Base-by-base conservation (phyloP, 2,113 vertebrate species). In the Synchiropus splendidus region DNA sequence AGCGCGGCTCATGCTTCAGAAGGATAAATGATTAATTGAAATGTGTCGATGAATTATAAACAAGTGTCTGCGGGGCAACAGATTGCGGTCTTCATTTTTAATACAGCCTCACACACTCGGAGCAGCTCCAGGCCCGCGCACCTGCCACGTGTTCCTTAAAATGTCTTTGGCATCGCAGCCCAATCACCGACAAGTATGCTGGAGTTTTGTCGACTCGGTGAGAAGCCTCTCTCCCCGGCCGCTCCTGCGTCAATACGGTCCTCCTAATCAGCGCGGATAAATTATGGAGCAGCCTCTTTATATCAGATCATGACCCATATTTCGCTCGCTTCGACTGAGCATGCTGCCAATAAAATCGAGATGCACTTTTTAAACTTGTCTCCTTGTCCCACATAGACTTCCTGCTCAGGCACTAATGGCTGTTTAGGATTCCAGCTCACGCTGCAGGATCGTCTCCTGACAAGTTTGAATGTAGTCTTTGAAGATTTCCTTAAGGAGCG, bases 31-130 rank as follows among this genome's bases (percentile, higher is more conserved):
- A 80, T 83, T 73, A 59, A 81, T 69, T 78, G 58, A 57, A 77
- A 78, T 61, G 71, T 79, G 71, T 38, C 18, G 13, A 76, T 81
- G 61, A 80, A 81, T 82, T 77, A 80, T 84, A 62, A 74, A 77
- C 16, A 48, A 50, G 13, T 58, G 58, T 77, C 75, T 72, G 69
- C 47, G 16, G 78, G 70, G 72, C 51, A 74, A 78, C 80, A 84
- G 80, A 83, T 83, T 83, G 77, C 66, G 60, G 52, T 67, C 62
- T 84, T 67, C 72, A 82, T 84, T 62, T 83, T 81, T 83, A 70
- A 84, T 82, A 72, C 49, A n/a, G 75, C 43, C 43, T 50, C 76
- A 61, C 64, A 67, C 43, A 55, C 53, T 38, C 58, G 27, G 67
- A 54, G 31, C 53, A 52, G 54, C 42, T 42, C 33, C 45, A 53